Percentiles rank a stretch among this genome's conserved stretches.
Evolutionary conservation across 2,888 invertebrate genomes (phyloP).

Genomic region (Calameuta idolon): DNA sequence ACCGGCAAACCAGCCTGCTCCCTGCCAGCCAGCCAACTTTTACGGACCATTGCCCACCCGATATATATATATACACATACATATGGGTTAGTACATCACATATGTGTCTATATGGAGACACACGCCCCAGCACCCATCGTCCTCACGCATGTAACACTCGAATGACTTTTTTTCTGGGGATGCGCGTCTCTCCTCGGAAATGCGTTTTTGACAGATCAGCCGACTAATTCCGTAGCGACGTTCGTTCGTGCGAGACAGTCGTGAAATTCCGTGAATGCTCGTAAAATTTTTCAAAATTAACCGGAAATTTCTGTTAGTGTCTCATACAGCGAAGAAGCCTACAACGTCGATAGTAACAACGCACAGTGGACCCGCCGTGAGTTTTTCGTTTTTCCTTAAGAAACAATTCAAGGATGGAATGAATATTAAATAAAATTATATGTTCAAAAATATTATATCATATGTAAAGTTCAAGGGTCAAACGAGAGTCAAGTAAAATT

Average conservation of each 20-base stretch:
- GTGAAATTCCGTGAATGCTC: neutral
- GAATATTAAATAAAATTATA: neutral
- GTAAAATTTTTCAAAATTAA: neutral
- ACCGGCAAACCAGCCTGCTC: conserved; percentile 24
- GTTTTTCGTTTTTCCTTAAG: neutral
- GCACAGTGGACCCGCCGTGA: neutral
- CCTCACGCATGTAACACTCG: neutral
- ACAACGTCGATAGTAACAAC: neutral
- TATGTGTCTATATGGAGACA: neutral
- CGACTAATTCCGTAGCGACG: conserved; percentile 43
- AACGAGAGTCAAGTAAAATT: neutral
- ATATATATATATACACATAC: neutral
- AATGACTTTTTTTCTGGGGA: neutral
- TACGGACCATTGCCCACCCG: conserved; percentile 54
- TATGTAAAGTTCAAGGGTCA: neutral
- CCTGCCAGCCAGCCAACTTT: conserved; percentile 47
- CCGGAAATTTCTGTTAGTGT: neutral
- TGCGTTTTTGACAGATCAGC: conserved; percentile 50
- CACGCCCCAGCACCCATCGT: neutral
- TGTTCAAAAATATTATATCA: neutral
- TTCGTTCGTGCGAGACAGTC: neutral
- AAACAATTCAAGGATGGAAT: neutral
- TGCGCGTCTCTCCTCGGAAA: conserved; percentile 43
- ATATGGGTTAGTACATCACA: neutral
- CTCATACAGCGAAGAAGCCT: neutral